These are phyloP conservation scores for Congeria kusceri DNA, from an alignment of 2,888 invertebrate species.

Conservation along the genomic window DNA sequence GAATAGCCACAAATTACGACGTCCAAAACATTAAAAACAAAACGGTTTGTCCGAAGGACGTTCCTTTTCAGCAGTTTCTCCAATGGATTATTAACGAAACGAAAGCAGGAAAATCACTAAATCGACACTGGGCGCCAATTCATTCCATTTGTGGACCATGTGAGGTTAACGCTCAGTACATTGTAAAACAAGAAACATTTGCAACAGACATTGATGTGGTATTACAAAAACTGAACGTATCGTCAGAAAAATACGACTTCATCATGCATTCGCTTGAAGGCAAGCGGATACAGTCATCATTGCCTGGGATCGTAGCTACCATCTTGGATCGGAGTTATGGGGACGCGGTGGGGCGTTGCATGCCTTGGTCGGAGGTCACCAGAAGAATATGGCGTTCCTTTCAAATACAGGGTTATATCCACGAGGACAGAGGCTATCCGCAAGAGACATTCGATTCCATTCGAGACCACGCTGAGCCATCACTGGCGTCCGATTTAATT, in stretches of 20 bases:
- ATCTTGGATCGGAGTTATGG: not conserved
- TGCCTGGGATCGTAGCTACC: not conserved
- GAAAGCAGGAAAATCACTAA: not conserved
- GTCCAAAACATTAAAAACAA: not conserved
- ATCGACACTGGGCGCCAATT: not conserved
- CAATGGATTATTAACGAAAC: not conserved
- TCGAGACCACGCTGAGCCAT: no score
- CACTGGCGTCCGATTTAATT: not conserved
- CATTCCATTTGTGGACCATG: not conserved
- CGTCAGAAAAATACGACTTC: not conserved
- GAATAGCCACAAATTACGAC: not conserved
- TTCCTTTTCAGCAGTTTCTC: not conserved
- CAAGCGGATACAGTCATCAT: not conserved
- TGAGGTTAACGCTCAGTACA: not conserved
- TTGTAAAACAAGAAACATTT: not conserved
- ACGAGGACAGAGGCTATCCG: no score
- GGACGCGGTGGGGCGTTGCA: not conserved
- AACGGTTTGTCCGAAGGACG: not conserved
- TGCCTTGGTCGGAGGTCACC: not conserved
- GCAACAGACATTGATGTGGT: not conserved
- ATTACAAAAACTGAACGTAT: not conserved
- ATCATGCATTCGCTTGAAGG: not conserved
- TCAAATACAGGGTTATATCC: no score
- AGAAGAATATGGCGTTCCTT: not conserved
- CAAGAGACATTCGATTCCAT: no score